Base-by-base conservation (phyloP, 2,797 vertebrate genomes). In the Oreochromis mossambicus region DNA sequence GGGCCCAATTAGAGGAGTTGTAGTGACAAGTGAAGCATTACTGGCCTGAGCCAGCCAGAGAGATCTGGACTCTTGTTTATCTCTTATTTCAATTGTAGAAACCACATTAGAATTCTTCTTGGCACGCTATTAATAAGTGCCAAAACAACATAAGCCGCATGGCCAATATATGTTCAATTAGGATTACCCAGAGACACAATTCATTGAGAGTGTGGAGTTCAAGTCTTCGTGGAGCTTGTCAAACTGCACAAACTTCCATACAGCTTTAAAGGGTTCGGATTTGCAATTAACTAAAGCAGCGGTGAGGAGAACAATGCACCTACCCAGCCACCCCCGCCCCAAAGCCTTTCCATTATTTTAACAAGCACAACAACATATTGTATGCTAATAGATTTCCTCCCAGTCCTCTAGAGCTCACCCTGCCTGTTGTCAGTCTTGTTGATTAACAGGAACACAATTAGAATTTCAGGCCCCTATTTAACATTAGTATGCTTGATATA, bases 1-100 rank as follows among this genome's bases (percentile, higher is more conserved):
- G 89, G 92, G 96, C 84, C 97, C 96, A 98, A 97, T 97, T 97
- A 98, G 95, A 94, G 91, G 83, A 89, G 91, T 76, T 83, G 51
- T 0, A 92, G 94, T 97, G 97, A 96, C 96, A 97, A 96, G 94
- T 96, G 92, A 89, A 91, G 91, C 85, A 92, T 94, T 88, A 93
- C 95, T 82, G 84, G 88, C 87, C 88, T 93, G 91, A 73, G 86
- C 93, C 93, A 92, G 93, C 94, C 86, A 61, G 92, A 91, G 78
- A 91, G 86, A 95, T 94, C 94, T 88, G 83, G 83, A 92, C 93
- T 89, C 73, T 94, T 91, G 95, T 92, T 94, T 95, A 97, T 96
- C 96, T 96, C 91, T 95, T 91, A 89, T 97, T 97, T 97, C 97
- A 97, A 95, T 95, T 96, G 88, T 85, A 91, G 94, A 91, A 94